These are phyloP conservation scores for Mormyrops attenuatus DNA, from an alignment of 2,797 vertebrate genomes.

Conservation along the genomic window DNA sequence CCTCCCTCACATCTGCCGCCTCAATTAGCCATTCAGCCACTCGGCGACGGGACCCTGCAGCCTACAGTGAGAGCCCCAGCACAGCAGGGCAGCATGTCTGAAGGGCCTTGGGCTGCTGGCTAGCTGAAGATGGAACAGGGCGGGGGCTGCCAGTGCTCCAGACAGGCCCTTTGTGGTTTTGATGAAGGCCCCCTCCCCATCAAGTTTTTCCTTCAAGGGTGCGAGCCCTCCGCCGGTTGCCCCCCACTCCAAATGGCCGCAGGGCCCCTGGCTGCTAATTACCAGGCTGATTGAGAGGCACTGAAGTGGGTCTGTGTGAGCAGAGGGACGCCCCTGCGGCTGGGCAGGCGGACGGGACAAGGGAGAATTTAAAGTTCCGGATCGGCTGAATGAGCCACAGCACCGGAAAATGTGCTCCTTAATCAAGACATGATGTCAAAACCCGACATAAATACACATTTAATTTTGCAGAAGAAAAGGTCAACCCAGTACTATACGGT, in stretches of 20 bases:
- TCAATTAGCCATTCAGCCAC: conserved; percentile 56
- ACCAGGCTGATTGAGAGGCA: conserved; percentile 63
- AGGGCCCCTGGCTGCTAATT: conserved; percentile 64
- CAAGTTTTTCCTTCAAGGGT: conserved; percentile 50
- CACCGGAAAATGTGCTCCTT: conserved; percentile 15
- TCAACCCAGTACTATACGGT: neutral
- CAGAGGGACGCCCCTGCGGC: conserved; percentile 52
- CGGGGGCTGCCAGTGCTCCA: conserved; percentile 55
- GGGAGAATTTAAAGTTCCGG: conserved; percentile 36
- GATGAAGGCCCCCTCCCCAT: conserved; percentile 47
- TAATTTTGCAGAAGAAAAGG: conserved; percentile 5
- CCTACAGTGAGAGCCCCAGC: conserved; percentile 52
- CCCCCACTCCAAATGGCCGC: conserved; percentile 55
- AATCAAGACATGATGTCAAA: conserved; percentile 3
- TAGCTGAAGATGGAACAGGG: conserved; percentile 42
- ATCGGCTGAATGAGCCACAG: conserved; percentile 20
- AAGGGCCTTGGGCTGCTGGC: conserved; percentile 45
- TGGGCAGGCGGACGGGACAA: conserved; percentile 24
- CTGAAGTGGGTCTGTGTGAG: conserved; percentile 59
- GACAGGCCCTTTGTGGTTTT: conserved; percentile 56
- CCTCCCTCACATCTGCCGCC: conserved; percentile 52
- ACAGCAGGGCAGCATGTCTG: conserved; percentile 54
- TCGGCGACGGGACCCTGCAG: conserved; percentile 47
- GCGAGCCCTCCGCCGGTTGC: conserved; percentile 40
- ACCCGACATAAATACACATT: neutral